Conservation (phyloP, 2,113 vertebrate genomes). For the Chlamydotis undulata region DNA sequence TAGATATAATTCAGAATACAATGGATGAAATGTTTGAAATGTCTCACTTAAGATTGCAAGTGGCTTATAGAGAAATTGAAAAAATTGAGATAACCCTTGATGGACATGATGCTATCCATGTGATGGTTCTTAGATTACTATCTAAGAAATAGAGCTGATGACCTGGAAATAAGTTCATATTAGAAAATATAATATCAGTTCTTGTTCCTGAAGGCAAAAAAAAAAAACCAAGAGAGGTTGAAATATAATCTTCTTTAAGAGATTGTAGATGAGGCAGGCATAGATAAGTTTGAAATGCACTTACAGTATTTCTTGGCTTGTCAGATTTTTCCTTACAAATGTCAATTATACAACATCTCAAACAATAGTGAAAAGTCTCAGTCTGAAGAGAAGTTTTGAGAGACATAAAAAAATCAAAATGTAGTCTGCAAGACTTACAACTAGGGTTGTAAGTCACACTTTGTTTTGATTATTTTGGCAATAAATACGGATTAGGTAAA, state of each 20-base stretch:
- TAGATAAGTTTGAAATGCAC: slow-evolving; percentile 51
- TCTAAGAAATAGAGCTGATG: slow-evolving; percentile 55
- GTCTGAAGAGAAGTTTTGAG: background rate
- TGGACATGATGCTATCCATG: slow-evolving; percentile 15
- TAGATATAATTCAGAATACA: slow-evolving; percentile 50
- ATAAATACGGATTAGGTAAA: background rate
- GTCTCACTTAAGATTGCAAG: slow-evolving; percentile 13
- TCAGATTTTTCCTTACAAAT: slow-evolving; percentile 44
- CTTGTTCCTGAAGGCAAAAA: background rate
- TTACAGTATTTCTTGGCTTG: slow-evolving; percentile 50
- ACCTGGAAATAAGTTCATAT: slow-evolving; percentile 54
- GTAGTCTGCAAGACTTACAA: background rate
- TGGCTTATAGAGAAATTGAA: slow-evolving; percentile 5
- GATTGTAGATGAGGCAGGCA: background rate
- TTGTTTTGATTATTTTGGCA: background rate
- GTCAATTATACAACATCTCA: slow-evolving; percentile 35
- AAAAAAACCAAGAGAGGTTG: background rate
- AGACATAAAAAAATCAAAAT: slow-evolving; percentile 31
- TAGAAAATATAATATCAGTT: slow-evolving; percentile 40
- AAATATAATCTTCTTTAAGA: slow-evolving; percentile 36
- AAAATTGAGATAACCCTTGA: slow-evolving; percentile 29
- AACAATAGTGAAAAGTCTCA: background rate
- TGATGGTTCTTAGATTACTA: background rate
- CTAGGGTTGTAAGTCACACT: background rate
- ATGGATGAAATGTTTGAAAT: slow-evolving; percentile 43